Evolutionary conservation across 2,888 invertebrate genomes (phyloP), one percentile per base, ranked within the genome.

Genomic region (Glaucopsyche alexis): DNA sequence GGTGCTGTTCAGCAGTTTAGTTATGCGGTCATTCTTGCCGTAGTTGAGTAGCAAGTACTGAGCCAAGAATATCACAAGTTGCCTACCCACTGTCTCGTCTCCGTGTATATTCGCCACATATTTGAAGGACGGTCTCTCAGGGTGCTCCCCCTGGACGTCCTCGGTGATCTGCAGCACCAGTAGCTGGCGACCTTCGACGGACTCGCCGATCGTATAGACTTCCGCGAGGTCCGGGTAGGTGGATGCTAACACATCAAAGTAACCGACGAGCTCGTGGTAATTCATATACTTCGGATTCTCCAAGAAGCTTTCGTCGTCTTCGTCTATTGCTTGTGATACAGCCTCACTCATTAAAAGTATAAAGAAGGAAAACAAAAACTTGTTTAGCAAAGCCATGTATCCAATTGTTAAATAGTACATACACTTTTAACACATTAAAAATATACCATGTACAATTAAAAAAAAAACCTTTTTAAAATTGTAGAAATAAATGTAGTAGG

Each of bases 51-150:
- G 92, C 73, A 99, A 93, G 88, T 98, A 96, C 80, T 97, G 95
- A 0, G 97, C 96, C 82, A 99, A 91, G 84, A 95, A 96, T 71
- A 99, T 91, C 78, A 98, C 91, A 77, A 98, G 85, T 85, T 98
- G 96, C 55, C 98, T 93, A 0, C 98, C 99, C 38, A 99, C 94
- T 1, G 97, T 94, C 88, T 99, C 99, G 84, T 99, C 98, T 4
- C 99, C 99, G 84, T 99, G 98, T 98, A 99, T 99, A 83, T 99
- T 99, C 13, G 96, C 98, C 75, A 99, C 96, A 91, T 96, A 97
- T 84, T 99, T 99, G 79, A 99, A 96, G 94, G 98, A 97, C 0
- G 98, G 99, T 79, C 97, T 95, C 16, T 94, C 91, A 83, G 95
- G 86, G 87, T 94, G 91, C 81, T 78, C 75, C 7, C 80, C 77